Conservation (phyloP, 2,888 invertebrate genomes). For the Cephus pulcher region DNA sequence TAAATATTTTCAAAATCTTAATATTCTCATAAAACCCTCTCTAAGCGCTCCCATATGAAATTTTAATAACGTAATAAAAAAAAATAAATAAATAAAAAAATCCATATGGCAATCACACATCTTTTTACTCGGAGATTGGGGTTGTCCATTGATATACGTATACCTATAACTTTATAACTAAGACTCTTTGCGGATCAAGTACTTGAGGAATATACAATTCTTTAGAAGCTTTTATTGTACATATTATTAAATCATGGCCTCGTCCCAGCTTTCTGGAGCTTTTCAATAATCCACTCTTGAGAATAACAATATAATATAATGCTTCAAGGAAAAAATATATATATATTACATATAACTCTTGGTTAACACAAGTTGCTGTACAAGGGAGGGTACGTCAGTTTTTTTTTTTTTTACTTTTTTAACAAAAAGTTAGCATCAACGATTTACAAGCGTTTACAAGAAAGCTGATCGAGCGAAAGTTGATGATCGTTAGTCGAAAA, state of each 20-base stretch:
- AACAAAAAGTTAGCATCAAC: background rate
- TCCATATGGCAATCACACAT: no score
- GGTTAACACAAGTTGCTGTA: background rate
- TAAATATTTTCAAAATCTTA: background rate
- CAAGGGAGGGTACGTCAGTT: background rate
- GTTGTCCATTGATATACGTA: background rate
- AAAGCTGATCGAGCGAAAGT: background rate
- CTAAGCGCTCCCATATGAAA: background rate
- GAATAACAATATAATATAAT: background rate
- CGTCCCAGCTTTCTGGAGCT: background rate
- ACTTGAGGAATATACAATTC: background rate
- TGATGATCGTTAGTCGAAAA: background rate
- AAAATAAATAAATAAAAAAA: background rate
- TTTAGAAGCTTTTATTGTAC: background rate
- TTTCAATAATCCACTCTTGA: background rate
- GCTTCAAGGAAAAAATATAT: background rate
- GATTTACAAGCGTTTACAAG: background rate
- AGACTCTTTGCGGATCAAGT: background rate
- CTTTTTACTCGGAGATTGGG: background rate
- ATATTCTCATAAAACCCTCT: background rate
- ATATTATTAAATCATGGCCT: background rate
- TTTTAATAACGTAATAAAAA: background rate
- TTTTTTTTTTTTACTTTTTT: background rate
- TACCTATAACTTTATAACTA: background rate
- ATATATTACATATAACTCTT: background rate